phyloP scores from a whole-genome alignment of 2,888 invertebrate species.

The Apamea crenata region DNA sequence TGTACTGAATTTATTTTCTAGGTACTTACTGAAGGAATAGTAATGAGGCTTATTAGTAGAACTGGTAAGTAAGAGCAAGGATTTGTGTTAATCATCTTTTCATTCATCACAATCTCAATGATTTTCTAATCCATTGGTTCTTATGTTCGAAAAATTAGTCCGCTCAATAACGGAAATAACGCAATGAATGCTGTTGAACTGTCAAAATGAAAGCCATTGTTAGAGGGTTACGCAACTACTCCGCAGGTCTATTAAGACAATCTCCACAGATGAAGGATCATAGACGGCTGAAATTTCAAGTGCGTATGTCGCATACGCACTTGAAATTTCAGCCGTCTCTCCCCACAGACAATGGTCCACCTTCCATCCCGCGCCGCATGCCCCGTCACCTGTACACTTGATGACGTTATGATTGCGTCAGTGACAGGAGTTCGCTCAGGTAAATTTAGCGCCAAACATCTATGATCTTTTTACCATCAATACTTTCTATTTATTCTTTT shows the following conservation, averaged over 20 bases:
- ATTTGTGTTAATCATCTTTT: too few species aligned
- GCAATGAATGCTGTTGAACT: too few species aligned
- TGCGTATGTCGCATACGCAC: too few species aligned
- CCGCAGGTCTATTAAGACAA: background rate
- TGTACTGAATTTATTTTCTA: conserved; percentile 17
- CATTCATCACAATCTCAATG: too few species aligned
- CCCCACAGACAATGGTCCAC: background rate
- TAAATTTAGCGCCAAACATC: background rate
- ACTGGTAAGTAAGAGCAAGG: background rate
- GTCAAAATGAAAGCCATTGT: too few species aligned
- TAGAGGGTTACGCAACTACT: too few species aligned
- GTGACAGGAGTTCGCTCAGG: background rate
- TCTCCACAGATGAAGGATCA: background rate
- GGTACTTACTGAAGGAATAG: conserved; percentile 24
- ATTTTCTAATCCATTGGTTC: too few species aligned
- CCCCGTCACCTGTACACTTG: background rate
- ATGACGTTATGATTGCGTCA: background rate
- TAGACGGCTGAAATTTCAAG: background rate
- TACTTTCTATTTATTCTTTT: background rate
- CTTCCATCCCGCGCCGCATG: background rate
- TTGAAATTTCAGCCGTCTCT: too few species aligned
- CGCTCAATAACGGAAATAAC: too few species aligned
- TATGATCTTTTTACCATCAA: background rate
- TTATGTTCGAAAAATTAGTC: too few species aligned
- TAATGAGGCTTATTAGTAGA: conserved; percentile 19